A percentile compares a stretch with the other conserved stretches of the same genome.
Evolutionary conservation across 2,888 invertebrate genomes (phyloP).

Genomic region (Hecatera dysodea): DNA sequence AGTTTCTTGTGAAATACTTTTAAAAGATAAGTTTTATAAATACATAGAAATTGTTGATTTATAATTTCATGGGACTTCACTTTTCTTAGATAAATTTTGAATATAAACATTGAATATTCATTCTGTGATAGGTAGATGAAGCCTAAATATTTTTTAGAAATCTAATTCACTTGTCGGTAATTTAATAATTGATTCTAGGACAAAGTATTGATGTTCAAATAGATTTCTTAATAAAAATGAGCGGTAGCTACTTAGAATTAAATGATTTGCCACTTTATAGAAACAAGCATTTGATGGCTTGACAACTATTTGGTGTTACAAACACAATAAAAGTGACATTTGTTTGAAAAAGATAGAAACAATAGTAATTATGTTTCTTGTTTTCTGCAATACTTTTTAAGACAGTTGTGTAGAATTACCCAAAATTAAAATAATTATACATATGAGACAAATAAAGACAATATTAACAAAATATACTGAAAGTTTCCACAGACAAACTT

Average conservation of each 20-base stretch:
- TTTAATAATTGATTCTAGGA: background rate
- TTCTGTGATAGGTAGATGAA: background rate
- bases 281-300: background rate
- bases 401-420: slow-evolving; percentile 23
- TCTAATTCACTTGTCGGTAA: background rate
- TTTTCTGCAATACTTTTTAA: background rate
- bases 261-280: background rate
- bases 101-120: slow-evolving; percentile 5
- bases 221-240: background rate
- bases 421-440: slow-evolving; percentile 39
- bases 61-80: slow-evolving; percentile 25
- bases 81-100: slow-evolving; percentile 23
- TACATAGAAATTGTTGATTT: slow-evolving; percentile 29
- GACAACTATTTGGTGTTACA: background rate
- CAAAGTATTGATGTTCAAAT: background rate
- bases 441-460: slow-evolving; percentile 39
- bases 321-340: too few species aligned
- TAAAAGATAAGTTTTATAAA: slow-evolving; percentile 15
- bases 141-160: background rate
- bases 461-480: slow-evolving; percentile 45
- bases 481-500: slow-evolving; percentile 76
- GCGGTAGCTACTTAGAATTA: too few species aligned
- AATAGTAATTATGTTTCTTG: background rate
- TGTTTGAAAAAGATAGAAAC: background rate
- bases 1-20: slow-evolving; percentile 44